Evolutionary conservation across 2,797 vertebrate species (phyloP), one percentile per base, ranked within the genome.

Genomic region (Microctenopoma stevenorrisi): DNA sequence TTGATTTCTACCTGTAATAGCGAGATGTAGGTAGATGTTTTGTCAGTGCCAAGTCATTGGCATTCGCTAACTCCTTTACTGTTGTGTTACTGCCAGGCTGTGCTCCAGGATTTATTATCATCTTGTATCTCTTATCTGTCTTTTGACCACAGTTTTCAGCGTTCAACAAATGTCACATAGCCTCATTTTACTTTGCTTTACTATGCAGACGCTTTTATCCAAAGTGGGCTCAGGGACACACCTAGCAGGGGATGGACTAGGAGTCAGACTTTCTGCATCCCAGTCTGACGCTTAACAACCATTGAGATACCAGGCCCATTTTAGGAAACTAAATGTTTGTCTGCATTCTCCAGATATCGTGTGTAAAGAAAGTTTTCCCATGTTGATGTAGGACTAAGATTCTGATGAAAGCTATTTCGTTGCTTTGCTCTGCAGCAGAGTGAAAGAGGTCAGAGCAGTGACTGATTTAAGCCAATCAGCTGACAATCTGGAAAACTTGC

Each of bases 401-500:
- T 37, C 53, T 38, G 12, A 42, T 7, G 12, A 30, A 64, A 2
- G 22, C 13, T 28, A 13, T 35, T 57, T 18, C 4, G 0, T 33
- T 2, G 0, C 26, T 55, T 18, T 2, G 4, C 13, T 37, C 53
- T 52, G 58, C 50, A 72, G 22, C 33, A 35, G 42, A 43, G n/a
- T 49, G 33, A 70, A 69, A 61, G 3, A 70, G 6, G n/a, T 22
- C 46, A 66, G 2, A 43, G 18, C 38, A 9, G 5, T 18, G 9
- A 30, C 33, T 76, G 28, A 74, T 76, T 81, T 58, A 62, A 69
- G 22, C 53, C 28, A 57, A 54, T 54, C 28, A 74, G 60, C 53
- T 8, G 2, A 78, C 71, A 68, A 72, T 64, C 26, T 22, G 65
- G 50, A 47, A 75, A 86, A 72, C 54, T 70, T 81, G 76, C 75